Evolutionary conservation across 2,888 invertebrate genomes (phyloP), one percentile per base, ranked within the genome.

Genomic region (Erynnis tages): DNA sequence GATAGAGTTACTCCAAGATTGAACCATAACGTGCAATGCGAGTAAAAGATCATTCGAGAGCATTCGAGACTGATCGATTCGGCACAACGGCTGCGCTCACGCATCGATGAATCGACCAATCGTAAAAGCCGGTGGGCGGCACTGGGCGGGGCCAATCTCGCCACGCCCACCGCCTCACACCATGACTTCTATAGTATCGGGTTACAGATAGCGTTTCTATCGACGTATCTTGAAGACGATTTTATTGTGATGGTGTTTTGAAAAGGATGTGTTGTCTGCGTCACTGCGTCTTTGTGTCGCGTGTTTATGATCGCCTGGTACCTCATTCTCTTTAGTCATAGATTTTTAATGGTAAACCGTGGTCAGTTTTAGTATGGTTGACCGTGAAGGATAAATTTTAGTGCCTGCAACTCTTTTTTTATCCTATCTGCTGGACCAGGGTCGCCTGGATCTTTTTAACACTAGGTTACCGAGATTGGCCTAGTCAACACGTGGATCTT

Each of bases 21-120:
- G 74, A 79, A 71, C 62, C 61, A 73, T 64, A 71, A 69, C 71
- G 69, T 45, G 45, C 34, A 48, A 14, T 44, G 37, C 37, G 35
- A 71, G 73, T 76, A 79, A 79, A 76, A 76, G 72, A 70, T 65
- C 68, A 17, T 34, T 34, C 34, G 34, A 34, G 34, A 34, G 34
- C n/a, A 71, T 73, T 76, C 69, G 73, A 71, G 66, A 71, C 71
- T 70, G 65, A 73, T 76, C 78, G 76, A 78, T 81, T 85, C 75
- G 77, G 84, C 82, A 75, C 63, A 66, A 63, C 62, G 63, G 58
- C 63, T 81, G 82, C 82, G 81, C 74, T 55, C 62, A 73, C 82
- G 79, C 82, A 66, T 59, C 55, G 55, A 56, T 58, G 45, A 46
- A 52, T 56, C 67, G 54, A 57, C 88, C 88, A 88, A 87, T 85